A percentile compares a stretch with the other conserved stretches of the same genome.
Conservation (phyloP, 2,797 vertebrate species). For the Pseudomugil tenellus region DNA sequence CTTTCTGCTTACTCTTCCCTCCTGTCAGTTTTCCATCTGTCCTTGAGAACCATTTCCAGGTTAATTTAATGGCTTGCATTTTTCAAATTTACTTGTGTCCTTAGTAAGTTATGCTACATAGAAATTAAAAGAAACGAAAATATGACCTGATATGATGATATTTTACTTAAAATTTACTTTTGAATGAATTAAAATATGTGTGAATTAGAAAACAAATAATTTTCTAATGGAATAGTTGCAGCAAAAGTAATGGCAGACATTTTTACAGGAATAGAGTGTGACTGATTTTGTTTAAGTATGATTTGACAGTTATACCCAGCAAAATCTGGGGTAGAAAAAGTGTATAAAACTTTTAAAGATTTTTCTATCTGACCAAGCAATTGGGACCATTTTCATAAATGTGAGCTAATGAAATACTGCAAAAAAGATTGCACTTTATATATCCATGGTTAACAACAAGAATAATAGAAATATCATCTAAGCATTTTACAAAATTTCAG, state of each 20-base stretch:
- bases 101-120: background rate
- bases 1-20: conserved; percentile 39
- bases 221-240: conserved; percentile 10
- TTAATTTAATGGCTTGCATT: conserved; percentile 10
- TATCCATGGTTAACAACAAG: background rate
- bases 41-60: conserved; percentile 6
- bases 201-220: background rate
- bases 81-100: conserved; percentile 5
- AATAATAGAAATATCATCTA: no score
- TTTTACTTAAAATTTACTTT: background rate
- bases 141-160: background rate
- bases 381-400: conserved; percentile 13
- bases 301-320: conserved; percentile 16
- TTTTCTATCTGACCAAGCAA: background rate
- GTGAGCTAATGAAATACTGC: background rate
- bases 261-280: no score
- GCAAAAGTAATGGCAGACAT: conserved; percentile 20
- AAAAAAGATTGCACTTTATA: no score
- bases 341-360: background rate
- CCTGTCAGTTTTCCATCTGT: conserved; percentile 52
- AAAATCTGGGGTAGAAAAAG: background rate
- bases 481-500: no score
- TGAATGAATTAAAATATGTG: conserved; percentile 4
- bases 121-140: background rate
- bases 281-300: background rate